Evolutionary conservation across 2,888 invertebrate genomes (phyloP).

Genomic region (Heliothis peltigera): DNA sequence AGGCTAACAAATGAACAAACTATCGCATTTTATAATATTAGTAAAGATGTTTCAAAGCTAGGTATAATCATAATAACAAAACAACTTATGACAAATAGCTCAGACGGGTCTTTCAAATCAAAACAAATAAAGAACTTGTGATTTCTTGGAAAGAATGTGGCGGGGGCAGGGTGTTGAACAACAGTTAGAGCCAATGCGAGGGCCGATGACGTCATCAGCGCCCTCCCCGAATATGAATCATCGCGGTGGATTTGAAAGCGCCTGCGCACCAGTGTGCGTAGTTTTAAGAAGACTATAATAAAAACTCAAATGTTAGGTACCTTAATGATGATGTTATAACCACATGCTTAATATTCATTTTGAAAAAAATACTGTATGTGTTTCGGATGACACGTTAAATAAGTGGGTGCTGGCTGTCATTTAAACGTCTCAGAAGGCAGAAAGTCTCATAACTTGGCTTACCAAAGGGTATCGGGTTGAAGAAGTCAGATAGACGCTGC

Average conservation of each 20-base stretch:
- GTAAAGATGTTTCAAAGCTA: conserved; percentile 6
- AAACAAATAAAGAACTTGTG: conserved; percentile 62
- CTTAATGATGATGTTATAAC: conserved; percentile 3
- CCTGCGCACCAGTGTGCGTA: conserved; percentile 24
- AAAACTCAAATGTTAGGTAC: conserved; percentile 7
- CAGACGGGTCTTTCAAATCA: conserved; percentile 36
- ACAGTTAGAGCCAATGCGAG: conserved; percentile 64
- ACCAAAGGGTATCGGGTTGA: too few species aligned
- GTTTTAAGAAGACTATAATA: neutral
- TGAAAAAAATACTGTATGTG: too few species aligned
- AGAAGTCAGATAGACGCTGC: too few species aligned
- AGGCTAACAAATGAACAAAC: too few species aligned
- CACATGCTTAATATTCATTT: neutral
- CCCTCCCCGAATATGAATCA: conserved; percentile 60
- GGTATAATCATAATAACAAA: conserved; percentile 11
- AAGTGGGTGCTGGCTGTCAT: too few species aligned
- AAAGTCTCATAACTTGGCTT: too few species aligned
- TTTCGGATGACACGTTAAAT: too few species aligned
- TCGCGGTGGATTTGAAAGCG: conserved; percentile 61
- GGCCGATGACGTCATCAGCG: conserved; percentile 67
- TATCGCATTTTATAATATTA: too few species aligned
- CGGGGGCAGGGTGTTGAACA: conserved; percentile 61
- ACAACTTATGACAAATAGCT: conserved; percentile 41
- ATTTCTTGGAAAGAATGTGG: conserved; percentile 69
- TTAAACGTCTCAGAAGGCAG: too few species aligned